A percentile compares a stretch with the other conserved stretches of the same genome.
Evolutionary conservation across 1,140 invertebrate species (phyloP).

Genomic region (Bombus ignitus): DNA sequence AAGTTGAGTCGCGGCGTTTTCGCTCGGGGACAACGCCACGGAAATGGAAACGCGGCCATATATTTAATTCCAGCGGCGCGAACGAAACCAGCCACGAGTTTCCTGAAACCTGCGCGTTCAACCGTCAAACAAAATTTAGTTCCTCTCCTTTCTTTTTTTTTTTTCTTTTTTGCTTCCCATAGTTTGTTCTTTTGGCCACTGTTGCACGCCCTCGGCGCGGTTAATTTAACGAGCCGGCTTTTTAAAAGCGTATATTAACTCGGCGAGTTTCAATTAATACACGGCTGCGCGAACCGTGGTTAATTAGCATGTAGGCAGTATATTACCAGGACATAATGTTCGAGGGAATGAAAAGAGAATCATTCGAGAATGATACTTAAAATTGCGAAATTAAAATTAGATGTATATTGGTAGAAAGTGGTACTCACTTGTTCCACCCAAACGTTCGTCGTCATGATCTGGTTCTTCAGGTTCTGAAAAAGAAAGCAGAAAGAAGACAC

Average conservation of each 20-base stretch:
- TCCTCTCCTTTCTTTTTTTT: no score
- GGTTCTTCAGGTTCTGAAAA: slow-evolving; percentile 96
- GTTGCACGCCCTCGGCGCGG: background rate
- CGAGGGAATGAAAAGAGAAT: background rate
- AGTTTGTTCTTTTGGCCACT: background rate
- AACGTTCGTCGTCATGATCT: slow-evolving; percentile 98
- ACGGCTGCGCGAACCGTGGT: no score
- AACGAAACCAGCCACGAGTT: background rate
- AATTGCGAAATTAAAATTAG: background rate
- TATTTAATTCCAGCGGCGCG: background rate
- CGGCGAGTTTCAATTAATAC: no score
- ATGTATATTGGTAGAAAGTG: background rate
- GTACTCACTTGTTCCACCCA: slow-evolving; percentile 96
- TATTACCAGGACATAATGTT: background rate
- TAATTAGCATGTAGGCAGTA: no score
- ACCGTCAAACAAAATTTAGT: background rate
- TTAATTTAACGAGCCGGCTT: background rate
- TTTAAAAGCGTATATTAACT: background rate
- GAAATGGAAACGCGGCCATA: background rate
- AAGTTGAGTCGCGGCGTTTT: background rate
- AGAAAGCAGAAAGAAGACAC: slow-evolving; percentile 80
- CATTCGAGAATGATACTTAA: background rate
- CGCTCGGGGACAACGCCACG: background rate
- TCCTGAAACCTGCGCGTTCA: background rate
- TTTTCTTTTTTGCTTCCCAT: background rate